Percentiles rank a stretch among this genome's conserved stretches.
phyloP scores from a whole-genome alignment of 2,888 invertebrate species.

The Drosophila tanythrix region DNA sequence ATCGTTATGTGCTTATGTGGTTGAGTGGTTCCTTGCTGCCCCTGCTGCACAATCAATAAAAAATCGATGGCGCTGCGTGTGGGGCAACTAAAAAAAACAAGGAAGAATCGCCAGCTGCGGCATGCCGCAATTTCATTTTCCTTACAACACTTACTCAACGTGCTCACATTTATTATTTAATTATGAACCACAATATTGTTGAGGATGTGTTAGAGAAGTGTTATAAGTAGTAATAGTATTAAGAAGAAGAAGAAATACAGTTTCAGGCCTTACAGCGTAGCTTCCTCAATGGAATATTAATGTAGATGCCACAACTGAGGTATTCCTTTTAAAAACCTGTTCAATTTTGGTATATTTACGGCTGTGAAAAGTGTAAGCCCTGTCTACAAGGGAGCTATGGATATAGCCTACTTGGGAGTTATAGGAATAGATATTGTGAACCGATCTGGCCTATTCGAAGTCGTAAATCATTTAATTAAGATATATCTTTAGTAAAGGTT shows the following conservation, averaged over 20 bases:
- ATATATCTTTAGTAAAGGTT: not conserved
- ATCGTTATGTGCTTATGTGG: conserved; percentile 5
- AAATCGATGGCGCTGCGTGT: conserved; percentile 7
- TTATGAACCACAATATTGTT: not conserved
- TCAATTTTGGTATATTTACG: not conserved
- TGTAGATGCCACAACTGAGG: not conserved
- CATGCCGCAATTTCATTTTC: not conserved
- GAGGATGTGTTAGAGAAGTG: not conserved
- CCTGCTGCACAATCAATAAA: conserved; percentile 59
- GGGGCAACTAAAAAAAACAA: conserved; percentile 15
- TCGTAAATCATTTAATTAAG: not conserved
- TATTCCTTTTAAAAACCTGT: not conserved
- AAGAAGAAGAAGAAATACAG: not conserved
- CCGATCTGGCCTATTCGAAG: not conserved
- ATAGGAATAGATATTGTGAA: not conserved
- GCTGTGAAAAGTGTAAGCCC: not conserved
- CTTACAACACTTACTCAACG: not conserved
- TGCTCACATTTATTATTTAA: not conserved
- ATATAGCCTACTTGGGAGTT: not conserved
- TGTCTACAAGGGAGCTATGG: not conserved
- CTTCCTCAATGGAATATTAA: not conserved
- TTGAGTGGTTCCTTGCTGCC: conserved; percentile 1
- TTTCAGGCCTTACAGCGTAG: not conserved
- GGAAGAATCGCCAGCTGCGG: not conserved
- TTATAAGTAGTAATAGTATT: not conserved